Percentiles rank a stretch among this genome's conserved stretches.
These are phyloP conservation scores for Vidua macroura DNA, from an alignment of 2,113 vertebrate genomes.

Conservation along the genomic window DNA sequence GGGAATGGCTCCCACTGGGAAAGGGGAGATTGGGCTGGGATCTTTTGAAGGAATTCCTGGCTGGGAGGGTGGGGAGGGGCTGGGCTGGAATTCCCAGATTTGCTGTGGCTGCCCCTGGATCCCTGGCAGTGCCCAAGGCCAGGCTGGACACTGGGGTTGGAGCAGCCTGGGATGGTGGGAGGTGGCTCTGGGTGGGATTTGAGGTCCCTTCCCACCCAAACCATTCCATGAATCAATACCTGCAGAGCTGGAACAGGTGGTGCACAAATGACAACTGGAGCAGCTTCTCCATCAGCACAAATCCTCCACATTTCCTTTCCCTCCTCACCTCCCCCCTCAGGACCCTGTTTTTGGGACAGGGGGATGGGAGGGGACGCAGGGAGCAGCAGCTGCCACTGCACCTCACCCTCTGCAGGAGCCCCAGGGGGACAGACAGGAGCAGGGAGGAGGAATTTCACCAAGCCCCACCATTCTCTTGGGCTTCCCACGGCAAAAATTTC, in stretches of 20 bases:
- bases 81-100: neutral
- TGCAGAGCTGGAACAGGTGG: neutral
- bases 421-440: neutral
- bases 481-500: neutral
- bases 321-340: neutral
- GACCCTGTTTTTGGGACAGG: neutral
- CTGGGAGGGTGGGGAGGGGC: neutral
- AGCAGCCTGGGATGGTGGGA: neutral
- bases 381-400: neutral
- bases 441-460: neutral
- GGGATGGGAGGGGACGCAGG: neutral
- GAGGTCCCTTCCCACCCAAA: neutral
- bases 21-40: too few relatives aligned
- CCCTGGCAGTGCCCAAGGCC: neutral
- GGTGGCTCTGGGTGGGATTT: rapidly evolving
- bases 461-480: neutral
- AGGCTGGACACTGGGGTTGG: neutral
- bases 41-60: too few relatives aligned
- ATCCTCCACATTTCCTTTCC: neutral
- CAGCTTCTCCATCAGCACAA: neutral
- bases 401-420: neutral
- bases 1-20: too few relatives aligned
- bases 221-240: neutral
- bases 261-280: neutral
- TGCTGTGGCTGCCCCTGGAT: neutral